Base-by-base conservation (phyloP, 1,140 invertebrate species). In the Chlorops oryzae region DNA sequence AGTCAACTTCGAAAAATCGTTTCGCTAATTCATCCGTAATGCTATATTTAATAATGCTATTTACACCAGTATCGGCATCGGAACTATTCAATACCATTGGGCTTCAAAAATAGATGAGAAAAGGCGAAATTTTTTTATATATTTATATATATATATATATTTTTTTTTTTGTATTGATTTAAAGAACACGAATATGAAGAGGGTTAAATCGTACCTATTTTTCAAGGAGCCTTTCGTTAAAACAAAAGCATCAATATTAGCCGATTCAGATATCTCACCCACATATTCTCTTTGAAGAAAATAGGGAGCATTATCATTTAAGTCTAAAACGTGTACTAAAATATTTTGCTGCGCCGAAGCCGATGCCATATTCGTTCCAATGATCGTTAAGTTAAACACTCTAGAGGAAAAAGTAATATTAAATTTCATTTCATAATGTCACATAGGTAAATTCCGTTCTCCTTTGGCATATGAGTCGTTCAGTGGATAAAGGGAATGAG, bases 251-350 rank as follows among this genome's bases (percentile, higher is more conserved):
- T 82, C 83, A 39, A 85, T 75, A 22, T 76, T 77, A 18, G 88
- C 80, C 12, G 82, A 75, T 74, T 92, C 87, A 54, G 81, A 81
- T 21, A 92, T 79, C 61, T 77, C 74, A 15, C 89, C 85, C 25
- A 74, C 74, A 65, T 90, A 93, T 40, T 76, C 66, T 2, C 74
- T 74, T 59, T 85, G 78, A 9, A 81, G 61, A 66, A 93, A 92
- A 41, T 75, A 73, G 3, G 93, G 92, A n/a, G 81, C 73, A 75
- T 91, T 93, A 70, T 96, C 92, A 74, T 96, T 90, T 55, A 77
- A 78, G 69, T 89, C 88, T 43, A 88, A 71, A 42, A 90, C 81
- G 66, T 88, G 85, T 15, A 90, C 78, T n/a, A 84, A 77, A 10
- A 90, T 78, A 56, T 78, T 80, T 49, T 84, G 86, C 3, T 57